Conservation (phyloP, 2,888 invertebrate genomes). For the Clanis bilineata region DNA sequence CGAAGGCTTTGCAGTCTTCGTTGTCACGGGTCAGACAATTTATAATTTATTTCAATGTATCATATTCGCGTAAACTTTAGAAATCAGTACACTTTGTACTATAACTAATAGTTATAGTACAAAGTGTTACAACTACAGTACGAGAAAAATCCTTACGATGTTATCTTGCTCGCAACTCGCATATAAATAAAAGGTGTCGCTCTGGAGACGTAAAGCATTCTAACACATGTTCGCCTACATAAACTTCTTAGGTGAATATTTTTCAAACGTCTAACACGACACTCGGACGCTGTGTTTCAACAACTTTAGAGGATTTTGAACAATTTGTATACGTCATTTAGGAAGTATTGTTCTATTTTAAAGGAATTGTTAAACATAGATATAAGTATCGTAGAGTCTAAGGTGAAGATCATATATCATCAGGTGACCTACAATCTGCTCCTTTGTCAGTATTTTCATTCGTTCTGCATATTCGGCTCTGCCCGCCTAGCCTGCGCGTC, state of each 20-base stretch:
- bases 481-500: too few relatives aligned
- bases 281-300: background rate
- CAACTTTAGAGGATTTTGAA: background rate
- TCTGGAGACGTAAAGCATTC: background rate
- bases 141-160: background rate
- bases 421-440: too few relatives aligned
- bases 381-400: too few relatives aligned
- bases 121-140: background rate
- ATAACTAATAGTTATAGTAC: background rate
- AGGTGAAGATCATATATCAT: too few relatives aligned
- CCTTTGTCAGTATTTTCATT: too few relatives aligned
- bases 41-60: too few relatives aligned
- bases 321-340: constrained; percentile 18
- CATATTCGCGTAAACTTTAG: too few relatives aligned
- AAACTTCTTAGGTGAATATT: constrained; percentile 10
- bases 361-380: too few relatives aligned
- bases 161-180: background rate
- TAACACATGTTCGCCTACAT: constrained; percentile 8
- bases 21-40: too few relatives aligned
- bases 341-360: background rate
- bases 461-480: too few relatives aligned
- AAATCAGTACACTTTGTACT: too few relatives aligned
- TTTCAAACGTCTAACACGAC: constrained; percentile 5
- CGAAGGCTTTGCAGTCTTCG: too few relatives aligned
- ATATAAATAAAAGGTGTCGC: constrained; percentile 10